Evolutionary conservation across 2,888 invertebrate genomes (phyloP).

Genomic region (Monopis laevigella): DNA sequence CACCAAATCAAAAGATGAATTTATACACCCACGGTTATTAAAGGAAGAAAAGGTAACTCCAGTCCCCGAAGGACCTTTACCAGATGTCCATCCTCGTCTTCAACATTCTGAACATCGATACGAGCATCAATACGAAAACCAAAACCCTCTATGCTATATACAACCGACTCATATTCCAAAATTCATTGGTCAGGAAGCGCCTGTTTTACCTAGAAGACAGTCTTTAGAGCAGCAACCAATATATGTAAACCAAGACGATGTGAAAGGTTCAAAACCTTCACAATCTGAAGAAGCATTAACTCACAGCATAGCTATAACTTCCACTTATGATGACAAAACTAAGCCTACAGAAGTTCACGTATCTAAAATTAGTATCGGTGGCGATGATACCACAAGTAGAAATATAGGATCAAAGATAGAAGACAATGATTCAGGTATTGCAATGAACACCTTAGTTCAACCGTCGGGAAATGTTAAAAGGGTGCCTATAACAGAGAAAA

Average conservation of each 20-base stretch:
- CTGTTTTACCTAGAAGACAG: constrained; percentile 37
- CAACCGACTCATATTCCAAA: constrained; percentile 71
- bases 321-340: constrained; percentile 44
- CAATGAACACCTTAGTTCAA: constrained; percentile 70
- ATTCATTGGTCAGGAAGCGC: constrained; percentile 65
- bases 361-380: constrained; percentile 61
- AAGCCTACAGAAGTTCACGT: constrained; percentile 63
- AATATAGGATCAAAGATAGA: constrained; percentile 49
- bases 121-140: constrained; percentile 70
- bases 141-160: constrained; percentile 59
- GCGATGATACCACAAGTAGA: constrained; percentile 38
- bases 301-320: constrained; percentile 55
- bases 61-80: constrained; percentile 51
- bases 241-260: constrained; percentile 57
- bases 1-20: constrained; percentile 64
- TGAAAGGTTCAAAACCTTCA: constrained; percentile 34
- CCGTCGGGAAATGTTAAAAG: constrained; percentile 68
- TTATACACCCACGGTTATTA: constrained; percentile 53
- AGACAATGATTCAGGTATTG: constrained; percentile 83
- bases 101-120: constrained; percentile 84
- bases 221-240: constrained; percentile 51
- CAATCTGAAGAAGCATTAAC: constrained; percentile 52
- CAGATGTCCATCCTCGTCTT: constrained; percentile 71
- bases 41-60: constrained; percentile 62
- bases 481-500: constrained; percentile 83